A percentile compares a stretch with the other conserved stretches of the same genome.
Conservation (phyloP, 1,140 invertebrate genomes). For the Mizuhopecten yessoensis region DNA sequence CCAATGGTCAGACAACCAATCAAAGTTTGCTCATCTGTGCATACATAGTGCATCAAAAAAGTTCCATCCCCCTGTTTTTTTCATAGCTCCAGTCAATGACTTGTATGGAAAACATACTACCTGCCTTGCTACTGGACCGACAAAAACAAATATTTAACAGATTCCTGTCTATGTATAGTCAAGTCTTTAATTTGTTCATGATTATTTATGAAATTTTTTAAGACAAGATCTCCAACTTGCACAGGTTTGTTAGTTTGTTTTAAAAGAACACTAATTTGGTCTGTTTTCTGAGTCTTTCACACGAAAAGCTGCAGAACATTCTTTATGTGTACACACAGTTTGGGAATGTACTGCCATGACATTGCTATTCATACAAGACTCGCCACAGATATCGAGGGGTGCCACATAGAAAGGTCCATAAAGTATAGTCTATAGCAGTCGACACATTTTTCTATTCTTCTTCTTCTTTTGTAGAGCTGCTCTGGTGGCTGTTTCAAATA, state of each 20-base stretch:
- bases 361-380: slow-evolving; percentile 28
- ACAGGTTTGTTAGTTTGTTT: not conserved
- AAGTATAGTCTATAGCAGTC: slow-evolving; percentile 59
- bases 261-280: slow-evolving; percentile 17
- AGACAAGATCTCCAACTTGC: not conserved
- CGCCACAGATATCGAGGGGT: slow-evolving; percentile 31
- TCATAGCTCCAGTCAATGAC: slow-evolving; percentile 6
- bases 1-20: slow-evolving; percentile 37
- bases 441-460: slow-evolving; percentile 69
- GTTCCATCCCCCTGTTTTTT: not conserved
- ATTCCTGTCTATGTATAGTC: not conserved
- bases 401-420: slow-evolving; percentile 13
- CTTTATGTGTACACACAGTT: slow-evolving; percentile 30
- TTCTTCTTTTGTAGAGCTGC: slow-evolving; percentile 94
- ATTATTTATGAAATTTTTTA: not conserved
- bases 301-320: slow-evolving; percentile 33
- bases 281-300: slow-evolving; percentile 9
- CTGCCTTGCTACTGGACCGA: not conserved
- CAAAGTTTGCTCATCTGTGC: slow-evolving; percentile 31
- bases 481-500: slow-evolving; percentile 99
- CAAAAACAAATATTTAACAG: not conserved
- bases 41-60: not conserved
- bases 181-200: slow-evolving; percentile 15
- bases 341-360: slow-evolving; percentile 18
- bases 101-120: not conserved